Conservation (phyloP, 2,797 vertebrate species). For the Lophotriccus pileatus region DNA sequence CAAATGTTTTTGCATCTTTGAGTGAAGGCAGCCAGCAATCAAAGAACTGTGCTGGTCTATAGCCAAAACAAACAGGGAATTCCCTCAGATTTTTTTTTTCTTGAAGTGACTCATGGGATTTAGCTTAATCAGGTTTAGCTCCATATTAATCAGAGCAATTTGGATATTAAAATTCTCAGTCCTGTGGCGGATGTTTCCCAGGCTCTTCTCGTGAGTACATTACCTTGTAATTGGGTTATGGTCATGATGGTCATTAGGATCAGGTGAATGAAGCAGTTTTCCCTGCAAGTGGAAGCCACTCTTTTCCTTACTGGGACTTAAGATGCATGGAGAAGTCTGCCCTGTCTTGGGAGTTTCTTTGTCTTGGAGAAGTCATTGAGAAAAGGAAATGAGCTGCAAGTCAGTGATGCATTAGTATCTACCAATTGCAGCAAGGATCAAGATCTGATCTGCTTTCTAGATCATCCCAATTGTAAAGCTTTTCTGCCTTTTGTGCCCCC, state of each 20-base stretch:
- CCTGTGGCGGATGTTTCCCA: background rate
- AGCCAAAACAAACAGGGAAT: constrained; percentile 23
- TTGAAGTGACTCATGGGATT: background rate
- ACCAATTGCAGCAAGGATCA: background rate
- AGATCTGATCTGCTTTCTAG: background rate
- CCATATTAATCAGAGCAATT: background rate
- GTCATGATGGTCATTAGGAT: background rate
- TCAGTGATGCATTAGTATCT: background rate
- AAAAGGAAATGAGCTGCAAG: background rate
- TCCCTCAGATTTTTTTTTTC: background rate
- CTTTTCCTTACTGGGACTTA: background rate
- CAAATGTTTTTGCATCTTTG: background rate
- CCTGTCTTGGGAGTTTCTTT: background rate
- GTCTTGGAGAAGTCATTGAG: background rate
- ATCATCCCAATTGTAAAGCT: background rate
- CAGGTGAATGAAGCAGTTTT: background rate
- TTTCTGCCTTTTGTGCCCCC: background rate
- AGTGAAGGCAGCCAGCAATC: background rate
- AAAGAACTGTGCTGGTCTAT: background rate
- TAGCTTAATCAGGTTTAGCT: background rate
- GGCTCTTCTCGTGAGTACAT: background rate
- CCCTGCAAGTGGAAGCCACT: background rate
- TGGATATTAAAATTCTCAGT: background rate
- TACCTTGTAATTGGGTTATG: background rate
- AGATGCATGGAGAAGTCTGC: background rate